Conservation (phyloP, 2,797 vertebrate genomes). For the Remorina albescens region DNA sequence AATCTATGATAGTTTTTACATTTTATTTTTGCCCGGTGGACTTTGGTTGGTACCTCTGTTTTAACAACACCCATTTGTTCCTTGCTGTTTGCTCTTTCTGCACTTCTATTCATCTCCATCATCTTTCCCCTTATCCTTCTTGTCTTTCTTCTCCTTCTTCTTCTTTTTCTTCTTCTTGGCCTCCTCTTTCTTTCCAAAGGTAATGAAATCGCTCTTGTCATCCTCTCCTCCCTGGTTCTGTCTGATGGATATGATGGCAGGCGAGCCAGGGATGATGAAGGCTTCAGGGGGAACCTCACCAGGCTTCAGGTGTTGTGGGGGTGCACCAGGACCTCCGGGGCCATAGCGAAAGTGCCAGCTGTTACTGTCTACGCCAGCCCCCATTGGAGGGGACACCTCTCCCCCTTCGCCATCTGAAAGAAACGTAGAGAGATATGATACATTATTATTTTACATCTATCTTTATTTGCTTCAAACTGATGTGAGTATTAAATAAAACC, state of each 20-base stretch:
- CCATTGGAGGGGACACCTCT: constrained; percentile 97
- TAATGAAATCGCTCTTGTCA: constrained; percentile 99
- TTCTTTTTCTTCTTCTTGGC: constrained; percentile 99
- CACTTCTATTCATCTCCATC: constrained; percentile 92
- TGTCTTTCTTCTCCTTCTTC: constrained; percentile 98
- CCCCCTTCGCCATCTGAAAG: constrained; percentile 94
- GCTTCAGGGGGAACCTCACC: constrained; percentile 97
- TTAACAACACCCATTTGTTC: constrained; percentile 75
- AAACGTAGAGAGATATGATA: constrained; percentile 48
- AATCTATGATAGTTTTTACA: constrained; percentile 44
- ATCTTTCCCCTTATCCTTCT: constrained; percentile 95
- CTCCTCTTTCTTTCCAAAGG: constrained; percentile 98
- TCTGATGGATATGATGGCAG: constrained; percentile 99
- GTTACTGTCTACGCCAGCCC: constrained; percentile 98
- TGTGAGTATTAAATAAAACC: neutral
- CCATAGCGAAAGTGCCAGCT: constrained; percentile 99
- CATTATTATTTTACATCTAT: constrained; percentile 3
- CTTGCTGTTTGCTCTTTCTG: constrained; percentile 85
- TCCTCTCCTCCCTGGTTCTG: constrained; percentile 95
- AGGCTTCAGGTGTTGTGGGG: constrained; percentile 94
- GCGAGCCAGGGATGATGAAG: constrained; percentile 99
- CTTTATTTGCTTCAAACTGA: neutral
- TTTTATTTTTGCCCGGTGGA: constrained; percentile 75
- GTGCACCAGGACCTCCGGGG: constrained; percentile 86
- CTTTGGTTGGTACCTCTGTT: constrained; percentile 86